Evolutionary conservation across 2,888 invertebrate genomes (phyloP).

Genomic region (Steromphala cineraria): DNA sequence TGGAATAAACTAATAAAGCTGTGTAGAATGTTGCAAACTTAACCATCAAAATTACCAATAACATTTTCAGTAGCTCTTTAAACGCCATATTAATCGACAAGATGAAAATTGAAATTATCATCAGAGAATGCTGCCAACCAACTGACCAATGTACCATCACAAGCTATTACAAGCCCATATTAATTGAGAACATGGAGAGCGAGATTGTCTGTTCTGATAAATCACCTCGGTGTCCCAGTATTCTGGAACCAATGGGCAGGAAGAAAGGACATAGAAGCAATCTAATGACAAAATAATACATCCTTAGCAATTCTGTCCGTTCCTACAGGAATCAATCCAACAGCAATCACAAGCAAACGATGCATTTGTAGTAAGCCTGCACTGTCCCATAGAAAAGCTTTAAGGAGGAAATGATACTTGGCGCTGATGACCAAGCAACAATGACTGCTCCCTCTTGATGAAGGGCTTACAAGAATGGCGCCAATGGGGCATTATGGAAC

Average conservation of each 20-base stretch:
- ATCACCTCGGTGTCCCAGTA: not conserved
- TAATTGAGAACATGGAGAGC: not conserved
- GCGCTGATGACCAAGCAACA: not conserved
- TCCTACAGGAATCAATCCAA: not conserved
- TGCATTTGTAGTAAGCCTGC: not conserved
- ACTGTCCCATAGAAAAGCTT: not conserved
- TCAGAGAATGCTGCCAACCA: too few relatives aligned
- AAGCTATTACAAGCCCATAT: not conserved
- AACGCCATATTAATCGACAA: too few relatives aligned
- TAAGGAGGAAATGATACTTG: not conserved
- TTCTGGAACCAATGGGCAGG: not conserved
- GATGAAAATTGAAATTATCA: too few relatives aligned
- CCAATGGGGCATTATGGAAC: too few relatives aligned
- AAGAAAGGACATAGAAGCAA: not conserved
- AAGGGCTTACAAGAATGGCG: too few relatives aligned
- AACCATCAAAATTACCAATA: too few relatives aligned
- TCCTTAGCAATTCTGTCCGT: not conserved
- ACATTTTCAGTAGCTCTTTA: too few relatives aligned
- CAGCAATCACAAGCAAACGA: not conserved
- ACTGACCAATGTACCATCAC: too few relatives aligned
- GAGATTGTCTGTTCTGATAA: not conserved
- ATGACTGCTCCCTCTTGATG: not conserved
- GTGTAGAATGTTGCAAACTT: too few relatives aligned
- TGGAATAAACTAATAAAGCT: too few relatives aligned
- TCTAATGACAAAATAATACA: constrained; percentile 1